Evolutionary conservation across 2,888 invertebrate species (phyloP).

Genomic region (Acanthoscelides obtectus): DNA sequence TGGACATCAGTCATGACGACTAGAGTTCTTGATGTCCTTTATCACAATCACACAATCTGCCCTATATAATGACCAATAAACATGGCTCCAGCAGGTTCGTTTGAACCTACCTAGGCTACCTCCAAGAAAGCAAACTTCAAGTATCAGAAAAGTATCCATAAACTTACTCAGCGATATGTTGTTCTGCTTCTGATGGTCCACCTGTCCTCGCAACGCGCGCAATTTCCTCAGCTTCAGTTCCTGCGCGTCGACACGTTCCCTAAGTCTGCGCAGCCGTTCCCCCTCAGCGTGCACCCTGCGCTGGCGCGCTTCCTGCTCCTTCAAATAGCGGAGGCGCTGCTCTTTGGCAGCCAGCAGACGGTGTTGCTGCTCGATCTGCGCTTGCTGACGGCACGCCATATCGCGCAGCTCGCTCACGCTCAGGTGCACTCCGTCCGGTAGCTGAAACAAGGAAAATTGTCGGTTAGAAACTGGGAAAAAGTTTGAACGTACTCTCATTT

Average conservation of each 20-base stretch:
- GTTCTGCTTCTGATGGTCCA: constrained; percentile 87
- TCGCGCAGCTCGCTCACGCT: constrained; percentile 94
- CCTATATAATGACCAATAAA: too few species aligned
- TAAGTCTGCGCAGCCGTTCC: constrained; percentile 78
- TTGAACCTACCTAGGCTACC: too few species aligned
- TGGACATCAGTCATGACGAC: too few species aligned
- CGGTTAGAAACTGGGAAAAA: too few species aligned
- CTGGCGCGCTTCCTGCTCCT: constrained; percentile 84
- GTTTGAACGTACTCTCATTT: too few species aligned
- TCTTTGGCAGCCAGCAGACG: constrained; percentile 87
- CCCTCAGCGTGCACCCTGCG: constrained; percentile 79
- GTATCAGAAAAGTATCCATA: too few species aligned
- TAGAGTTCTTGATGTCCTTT: too few species aligned
- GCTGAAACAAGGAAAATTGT: constrained; percentile 54
- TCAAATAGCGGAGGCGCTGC: constrained; percentile 88
- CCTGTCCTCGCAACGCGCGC: constrained; percentile 87
- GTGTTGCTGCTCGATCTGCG: constrained; percentile 95
- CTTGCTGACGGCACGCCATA: constrained; percentile 96
- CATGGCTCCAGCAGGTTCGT: too few species aligned
- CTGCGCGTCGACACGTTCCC: constrained; percentile 91
- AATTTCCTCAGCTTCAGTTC: constrained; percentile 90
- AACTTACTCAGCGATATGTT: constrained; percentile 88
- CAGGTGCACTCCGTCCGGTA: constrained; percentile 88
- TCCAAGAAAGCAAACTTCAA: too few species aligned
- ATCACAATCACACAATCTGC: too few species aligned